Conservation (phyloP, 2,888 invertebrate species). For the Drosophila borealis region DNA sequence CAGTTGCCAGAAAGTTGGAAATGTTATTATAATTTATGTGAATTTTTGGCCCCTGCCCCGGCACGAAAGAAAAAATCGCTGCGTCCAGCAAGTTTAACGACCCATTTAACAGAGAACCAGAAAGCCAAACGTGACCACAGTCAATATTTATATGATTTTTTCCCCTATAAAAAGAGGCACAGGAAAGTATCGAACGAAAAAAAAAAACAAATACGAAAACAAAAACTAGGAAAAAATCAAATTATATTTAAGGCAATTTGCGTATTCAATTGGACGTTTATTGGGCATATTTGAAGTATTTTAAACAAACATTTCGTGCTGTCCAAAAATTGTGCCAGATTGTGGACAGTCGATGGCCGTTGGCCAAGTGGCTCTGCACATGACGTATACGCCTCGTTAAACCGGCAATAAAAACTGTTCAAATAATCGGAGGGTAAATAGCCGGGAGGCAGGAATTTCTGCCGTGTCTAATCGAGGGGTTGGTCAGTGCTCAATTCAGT, state of each 20-base stretch:
- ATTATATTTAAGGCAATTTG: constrained; percentile 34
- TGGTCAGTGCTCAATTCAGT: constrained; percentile 40
- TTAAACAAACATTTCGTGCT: constrained; percentile 54
- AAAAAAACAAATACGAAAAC: neutral
- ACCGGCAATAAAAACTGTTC: constrained; percentile 65
- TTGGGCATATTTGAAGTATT: constrained; percentile 41
- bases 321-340: constrained; percentile 19
- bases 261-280: constrained; percentile 46
- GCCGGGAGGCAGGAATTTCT: constrained; percentile 25
- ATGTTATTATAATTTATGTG: constrained; percentile 65
- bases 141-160: constrained; percentile 50
- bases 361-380: constrained; percentile 32
- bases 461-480: constrained; percentile 42
- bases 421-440: constrained; percentile 56
- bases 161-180: constrained; percentile 8
- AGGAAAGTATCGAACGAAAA: constrained; percentile 4
- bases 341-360: constrained; percentile 3
- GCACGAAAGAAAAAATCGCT: constrained; percentile 33
- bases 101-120: constrained; percentile 61
- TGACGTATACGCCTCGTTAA: constrained; percentile 67
- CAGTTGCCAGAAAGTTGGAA: constrained; percentile 35
- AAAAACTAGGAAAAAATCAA: constrained; percentile 17
- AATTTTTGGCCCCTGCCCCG: constrained; percentile 36
- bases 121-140: constrained; percentile 68
- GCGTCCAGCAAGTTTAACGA: constrained; percentile 51